A percentile compares a stretch with the other conserved stretches of the same genome.
Conservation (phyloP, 2,888 invertebrate genomes). For the Blastobasis adustella region DNA sequence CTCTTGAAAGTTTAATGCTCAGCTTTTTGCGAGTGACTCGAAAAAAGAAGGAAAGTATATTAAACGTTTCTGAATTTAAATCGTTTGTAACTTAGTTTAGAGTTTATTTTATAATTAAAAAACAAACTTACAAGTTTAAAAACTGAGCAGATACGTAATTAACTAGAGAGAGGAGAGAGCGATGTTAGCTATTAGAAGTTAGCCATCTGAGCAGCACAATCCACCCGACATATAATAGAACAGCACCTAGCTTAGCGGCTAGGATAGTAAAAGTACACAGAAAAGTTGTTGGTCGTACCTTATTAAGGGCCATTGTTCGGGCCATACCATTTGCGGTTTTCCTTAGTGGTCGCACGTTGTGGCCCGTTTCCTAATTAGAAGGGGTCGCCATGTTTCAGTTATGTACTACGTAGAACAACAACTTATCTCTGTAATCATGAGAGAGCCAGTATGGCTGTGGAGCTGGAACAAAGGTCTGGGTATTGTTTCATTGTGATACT, state of each 20-base stretch:
- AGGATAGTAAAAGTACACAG: not conserved
- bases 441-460: not conserved
- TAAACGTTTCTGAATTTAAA: too few relatives aligned
- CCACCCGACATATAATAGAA: too few relatives aligned
- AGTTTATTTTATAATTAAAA: too few relatives aligned
- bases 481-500: slow-evolving; percentile 2
- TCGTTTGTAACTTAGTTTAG: too few relatives aligned
- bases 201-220: not conserved
- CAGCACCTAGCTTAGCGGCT: too few relatives aligned
- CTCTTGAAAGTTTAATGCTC: not conserved
- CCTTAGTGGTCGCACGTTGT: slow-evolving; percentile 41
- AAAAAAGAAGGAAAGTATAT: too few relatives aligned
- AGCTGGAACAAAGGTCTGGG: slow-evolving; percentile 4
- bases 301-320: slow-evolving; percentile 47
- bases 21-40: not conserved
- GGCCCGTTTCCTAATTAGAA: slow-evolving; percentile 48
- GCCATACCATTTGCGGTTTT: slow-evolving; percentile 39
- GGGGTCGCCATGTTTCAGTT: slow-evolving; percentile 20
- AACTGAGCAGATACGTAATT: too few relatives aligned
- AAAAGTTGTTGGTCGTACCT: slow-evolving; percentile 24
- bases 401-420: slow-evolving; percentile 3
- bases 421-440: slow-evolving; percentile 2
- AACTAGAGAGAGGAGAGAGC: too few relatives aligned
- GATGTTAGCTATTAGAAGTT: not conserved
- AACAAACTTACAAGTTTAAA: too few relatives aligned